Evolutionary conservation across 2,888 invertebrate genomes (phyloP), one percentile per base, ranked within the genome.

Genomic region (Zygogramma bicolorata): DNA sequence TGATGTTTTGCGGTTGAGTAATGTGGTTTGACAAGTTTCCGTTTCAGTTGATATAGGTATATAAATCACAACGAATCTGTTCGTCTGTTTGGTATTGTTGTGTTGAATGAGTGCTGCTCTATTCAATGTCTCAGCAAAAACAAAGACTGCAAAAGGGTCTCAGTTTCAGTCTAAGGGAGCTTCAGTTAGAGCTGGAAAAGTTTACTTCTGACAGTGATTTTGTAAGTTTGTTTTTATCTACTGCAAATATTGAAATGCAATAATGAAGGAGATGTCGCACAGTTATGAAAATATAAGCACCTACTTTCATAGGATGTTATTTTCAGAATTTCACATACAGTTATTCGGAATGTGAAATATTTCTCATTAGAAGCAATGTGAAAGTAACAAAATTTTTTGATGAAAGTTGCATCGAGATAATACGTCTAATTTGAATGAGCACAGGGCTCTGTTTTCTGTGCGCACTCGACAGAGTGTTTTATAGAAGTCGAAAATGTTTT

Each of bases 141-240:
- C 65, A 58, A 29, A 65, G 61, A 40, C 75, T 84, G 31, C 76
- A 78, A 59, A 83, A 83, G 67, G 79, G 83, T 42, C 77, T 85
- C 6, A 84, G 83, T 76, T 82, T 81, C 69, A 85, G 85, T 74
- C 77, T 85, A 62, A 77, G 79, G 31, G 85, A 85, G 75, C 77
- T 85, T 25, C 74, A 79, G 53, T 74, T 79, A 60, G 85, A 85
- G 78, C 81, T 85, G 46, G 85, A 84, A 40, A 80, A 81, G 65
- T 79, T 82, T 59, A 79, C 73, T 18, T 31, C 62, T 3, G 71
- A 66, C 60, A 38, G 46, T 60, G 74, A 75, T 29, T 75, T 53
- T 68, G 77, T 77, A 72, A 75, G 76, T 74, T 13, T 7, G 34
- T n/a, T 42, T 34, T 2, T 8, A 34, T 34, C 2, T 10, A 1